A percentile compares a stretch with the other conserved stretches of the same genome.
These are phyloP conservation scores for Epizoanthus fatuus DNA, from an alignment of 92 coral and sea anemone species.

Conservation along the genomic window DNA sequence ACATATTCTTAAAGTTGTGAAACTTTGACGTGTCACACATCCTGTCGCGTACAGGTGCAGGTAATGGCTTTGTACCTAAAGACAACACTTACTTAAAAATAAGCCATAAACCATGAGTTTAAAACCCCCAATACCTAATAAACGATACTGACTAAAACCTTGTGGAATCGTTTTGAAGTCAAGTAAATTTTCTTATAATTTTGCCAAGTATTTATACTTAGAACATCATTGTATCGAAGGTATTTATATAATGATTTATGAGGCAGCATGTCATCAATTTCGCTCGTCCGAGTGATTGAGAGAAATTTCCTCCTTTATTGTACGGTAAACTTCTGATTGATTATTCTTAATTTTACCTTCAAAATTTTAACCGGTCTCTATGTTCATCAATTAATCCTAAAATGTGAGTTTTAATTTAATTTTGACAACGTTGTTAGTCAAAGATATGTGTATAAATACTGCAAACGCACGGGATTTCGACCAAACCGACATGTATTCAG, in stretches of 20 bases:
- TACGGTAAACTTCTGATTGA: not conserved
- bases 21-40: not conserved
- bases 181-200: not conserved
- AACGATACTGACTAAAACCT: not conserved
- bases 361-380: not conserved
- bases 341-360: not conserved
- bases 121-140: not conserved
- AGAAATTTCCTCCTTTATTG: not conserved
- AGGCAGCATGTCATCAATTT: not conserved
- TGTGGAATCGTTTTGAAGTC: no score
- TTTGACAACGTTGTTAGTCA: not conserved
- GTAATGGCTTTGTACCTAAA: no score
- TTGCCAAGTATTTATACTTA: not conserved
- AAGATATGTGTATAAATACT: not conserved
- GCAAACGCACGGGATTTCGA: not conserved
- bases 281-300: not conserved
- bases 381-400: slow-evolving; percentile 13
- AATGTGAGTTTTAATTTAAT: slow-evolving; percentile 13
- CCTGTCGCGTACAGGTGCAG: not conserved
- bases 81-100: no score
- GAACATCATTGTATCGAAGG: slow-evolving; percentile 1
- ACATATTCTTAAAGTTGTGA: slow-evolving; percentile 2
- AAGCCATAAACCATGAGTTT: not conserved
- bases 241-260: not conserved
- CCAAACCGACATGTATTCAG: not conserved